Conservation (phyloP, 2,888 invertebrate species). For the Cheilosia impressa region DNA sequence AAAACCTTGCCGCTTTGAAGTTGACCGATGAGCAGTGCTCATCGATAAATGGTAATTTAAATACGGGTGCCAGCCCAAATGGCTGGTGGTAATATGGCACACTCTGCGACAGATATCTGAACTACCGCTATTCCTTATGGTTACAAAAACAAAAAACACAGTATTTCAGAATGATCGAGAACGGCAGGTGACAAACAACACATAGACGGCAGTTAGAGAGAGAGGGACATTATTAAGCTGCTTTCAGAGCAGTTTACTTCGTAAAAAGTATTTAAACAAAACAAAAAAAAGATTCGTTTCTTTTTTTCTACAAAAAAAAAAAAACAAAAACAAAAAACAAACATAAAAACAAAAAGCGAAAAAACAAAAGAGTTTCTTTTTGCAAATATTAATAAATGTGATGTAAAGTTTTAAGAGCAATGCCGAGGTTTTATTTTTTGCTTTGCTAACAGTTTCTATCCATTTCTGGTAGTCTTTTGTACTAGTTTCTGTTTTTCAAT, state of each 20-base stretch:
- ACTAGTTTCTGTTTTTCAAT: no score
- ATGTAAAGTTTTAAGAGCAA: constrained; percentile 75
- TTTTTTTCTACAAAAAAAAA: constrained; percentile 64
- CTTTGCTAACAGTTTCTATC: neutral
- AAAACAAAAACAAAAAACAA: constrained; percentile 43
- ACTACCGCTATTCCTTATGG: constrained; percentile 13
- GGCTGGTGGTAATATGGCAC: constrained; percentile 77
- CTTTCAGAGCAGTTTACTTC: constrained; percentile 60
- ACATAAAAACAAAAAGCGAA: constrained; percentile 55
- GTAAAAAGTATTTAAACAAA: constrained; percentile 66
- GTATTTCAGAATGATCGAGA: constrained; percentile 38
- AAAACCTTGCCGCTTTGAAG: constrained; percentile 81
- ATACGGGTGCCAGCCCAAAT: constrained; percentile 75
- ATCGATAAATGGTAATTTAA: constrained; percentile 78
- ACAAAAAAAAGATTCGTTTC: constrained; percentile 55
- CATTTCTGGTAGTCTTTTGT: no score
- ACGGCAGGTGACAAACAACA: constrained; percentile 12
- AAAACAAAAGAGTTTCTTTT: constrained; percentile 71
- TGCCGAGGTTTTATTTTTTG: constrained; percentile 10
- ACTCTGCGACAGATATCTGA: neutral
- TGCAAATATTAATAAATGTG: constrained; percentile 76
- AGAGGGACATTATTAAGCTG: constrained; percentile 27
- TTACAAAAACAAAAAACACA: constrained; percentile 15
- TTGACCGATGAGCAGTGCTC: constrained; percentile 81
- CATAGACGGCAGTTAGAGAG: neutral